Evolutionary conservation across 2,797 vertebrate species (phyloP).

Genomic region (Corythornis leucogaster): DNA sequence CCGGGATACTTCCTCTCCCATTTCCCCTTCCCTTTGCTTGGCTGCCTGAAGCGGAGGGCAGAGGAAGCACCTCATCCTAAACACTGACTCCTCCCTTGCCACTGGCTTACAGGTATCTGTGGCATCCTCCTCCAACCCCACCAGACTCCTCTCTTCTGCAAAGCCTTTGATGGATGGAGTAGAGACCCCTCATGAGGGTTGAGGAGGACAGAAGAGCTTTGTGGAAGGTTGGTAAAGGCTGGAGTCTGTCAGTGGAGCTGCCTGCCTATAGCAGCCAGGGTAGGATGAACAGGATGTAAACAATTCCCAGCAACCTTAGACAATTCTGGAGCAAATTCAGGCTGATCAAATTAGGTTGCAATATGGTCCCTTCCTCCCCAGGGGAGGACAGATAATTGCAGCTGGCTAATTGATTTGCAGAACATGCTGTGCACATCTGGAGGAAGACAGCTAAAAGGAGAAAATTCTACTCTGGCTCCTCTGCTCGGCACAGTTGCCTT

Average conservation of each 20-base stretch:
- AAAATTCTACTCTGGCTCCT: slow-evolving; percentile 9
- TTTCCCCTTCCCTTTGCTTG: background rate
- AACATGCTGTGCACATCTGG: background rate
- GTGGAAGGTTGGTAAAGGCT: background rate
- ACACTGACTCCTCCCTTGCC: background rate
- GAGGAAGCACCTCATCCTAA: background rate
- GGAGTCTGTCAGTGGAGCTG: background rate
- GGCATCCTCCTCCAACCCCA: background rate
- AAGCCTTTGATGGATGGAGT: background rate
- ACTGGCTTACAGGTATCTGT: background rate
- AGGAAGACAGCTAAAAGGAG: slow-evolving; percentile 9
- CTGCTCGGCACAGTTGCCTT: background rate
- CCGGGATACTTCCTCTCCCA: background rate
- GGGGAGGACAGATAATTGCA: slow-evolving; percentile 8
- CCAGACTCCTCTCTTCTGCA: background rate
- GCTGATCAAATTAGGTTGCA: slow-evolving; percentile 50
- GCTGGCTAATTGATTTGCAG: background rate
- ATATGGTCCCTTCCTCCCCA: slow-evolving; percentile 17
- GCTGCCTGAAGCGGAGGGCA: background rate
- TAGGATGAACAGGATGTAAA: background rate
- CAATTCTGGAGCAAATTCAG: slow-evolving; percentile 29
- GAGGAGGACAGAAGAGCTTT: background rate
- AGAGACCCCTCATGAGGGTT: background rate
- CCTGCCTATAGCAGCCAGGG: accelerated
- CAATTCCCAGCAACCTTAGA: background rate